Evolutionary conservation across 2,113 vertebrate genomes (phyloP), one percentile per base, ranked within the genome.

Genomic region (Ahaetulla prasina): DNA sequence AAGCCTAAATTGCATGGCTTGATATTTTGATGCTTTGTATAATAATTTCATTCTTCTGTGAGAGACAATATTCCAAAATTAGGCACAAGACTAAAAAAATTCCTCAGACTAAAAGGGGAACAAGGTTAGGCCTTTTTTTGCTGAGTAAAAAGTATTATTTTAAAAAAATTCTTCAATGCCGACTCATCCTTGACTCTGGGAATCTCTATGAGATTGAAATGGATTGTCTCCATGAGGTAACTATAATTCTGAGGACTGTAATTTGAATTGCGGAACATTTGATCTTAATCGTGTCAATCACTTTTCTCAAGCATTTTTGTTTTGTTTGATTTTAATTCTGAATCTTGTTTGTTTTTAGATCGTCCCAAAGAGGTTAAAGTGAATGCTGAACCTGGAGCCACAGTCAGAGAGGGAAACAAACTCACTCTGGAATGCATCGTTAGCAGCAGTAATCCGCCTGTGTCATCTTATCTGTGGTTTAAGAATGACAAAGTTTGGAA

Each of bases 401-500:
- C 25, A 30, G 25, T 92, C 35, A 50, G 1, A 92, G 91, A 88
- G 9, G 91, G 91, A 43, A 18, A n/a, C 8, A 88, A 22, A 1
- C 91, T 92, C 1, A 35, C 35, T 23, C 87, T 92, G 39, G 25
- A 54, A 7, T 92, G 91, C 54, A 3, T 6, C 4, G 11, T 54
- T 68, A n/a, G n/a, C 0, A 92, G 39, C 39, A 92, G 91, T 30
- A 47, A 92, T 12, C 91, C 86, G 0, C 1, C 0, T 4, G 60
- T 55, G 2, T 1, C 0, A 55, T 4, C 0, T 18, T 88, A 88
- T 27, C 0, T 1, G 3, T 92, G 91, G 91, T 80, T 16, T 43
- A 80, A 74, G 35, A 3, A 92, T 8, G 2, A 1, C 0, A 0
- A 53, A 3, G 4, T 0, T 1, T 8, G 1, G n/a, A 43, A 3